Evolutionary conservation across 2,888 invertebrate genomes (phyloP).

Genomic region (Drosophila ezoana): DNA sequence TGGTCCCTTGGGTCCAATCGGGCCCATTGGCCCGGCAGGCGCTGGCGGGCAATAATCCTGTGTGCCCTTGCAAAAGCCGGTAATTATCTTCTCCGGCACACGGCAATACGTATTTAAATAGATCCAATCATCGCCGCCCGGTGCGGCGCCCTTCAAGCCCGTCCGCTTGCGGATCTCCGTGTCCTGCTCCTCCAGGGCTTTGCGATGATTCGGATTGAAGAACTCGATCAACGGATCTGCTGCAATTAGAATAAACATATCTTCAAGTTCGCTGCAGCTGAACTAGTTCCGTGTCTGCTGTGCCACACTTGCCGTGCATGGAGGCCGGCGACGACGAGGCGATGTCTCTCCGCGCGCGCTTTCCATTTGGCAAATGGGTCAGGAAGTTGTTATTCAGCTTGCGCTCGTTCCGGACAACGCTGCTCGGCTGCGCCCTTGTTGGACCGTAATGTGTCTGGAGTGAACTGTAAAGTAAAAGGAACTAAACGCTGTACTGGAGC

Average conservation of each 20-base stretch:
- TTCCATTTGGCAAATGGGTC: conserved; percentile 27
- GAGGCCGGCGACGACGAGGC: conserved; percentile 81
- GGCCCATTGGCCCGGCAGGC: conserved; percentile 88
- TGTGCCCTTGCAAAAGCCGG: conserved; percentile 93
- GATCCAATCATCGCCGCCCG: conserved; percentile 92
- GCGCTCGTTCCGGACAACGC: conserved; percentile 68
- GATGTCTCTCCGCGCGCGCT: conserved; percentile 80
- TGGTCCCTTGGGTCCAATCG: conserved; percentile 88
- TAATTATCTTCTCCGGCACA: conserved; percentile 93
- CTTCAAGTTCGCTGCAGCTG: not conserved
- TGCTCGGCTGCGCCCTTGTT: conserved; percentile 28
- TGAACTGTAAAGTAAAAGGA: not conserved
- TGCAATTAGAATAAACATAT: conserved; percentile 33
- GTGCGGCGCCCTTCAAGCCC: conserved; percentile 88
- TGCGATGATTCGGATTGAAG: conserved; percentile 89
- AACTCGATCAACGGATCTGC: conserved; percentile 89
- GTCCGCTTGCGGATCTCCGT: conserved; percentile 87
- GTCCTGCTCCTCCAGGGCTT: conserved; percentile 89
- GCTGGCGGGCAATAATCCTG: conserved; percentile 92
- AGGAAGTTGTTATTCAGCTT: conserved; percentile 66
- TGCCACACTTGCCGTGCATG: conserved; percentile 81
- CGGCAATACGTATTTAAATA: conserved; percentile 95
- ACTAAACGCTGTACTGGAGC: not conserved
- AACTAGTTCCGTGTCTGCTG: not conserved
- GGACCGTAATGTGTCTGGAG: conserved; percentile 18